These are phyloP conservation scores for Notarius quadriscutis DNA, from an alignment of 2,113 vertebrate genomes.

Conservation along the genomic window DNA sequence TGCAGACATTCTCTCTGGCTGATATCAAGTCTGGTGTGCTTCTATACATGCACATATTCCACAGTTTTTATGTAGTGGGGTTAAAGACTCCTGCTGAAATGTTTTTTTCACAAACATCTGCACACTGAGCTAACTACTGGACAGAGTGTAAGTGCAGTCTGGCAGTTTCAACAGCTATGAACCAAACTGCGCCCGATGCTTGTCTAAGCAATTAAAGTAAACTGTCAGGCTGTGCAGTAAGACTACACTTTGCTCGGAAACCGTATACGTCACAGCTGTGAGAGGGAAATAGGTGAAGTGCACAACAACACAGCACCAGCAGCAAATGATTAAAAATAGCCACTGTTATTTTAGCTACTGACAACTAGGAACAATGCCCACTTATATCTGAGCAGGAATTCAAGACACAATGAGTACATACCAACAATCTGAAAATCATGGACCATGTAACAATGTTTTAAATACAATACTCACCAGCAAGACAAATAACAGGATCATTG, in stretches of 20 bases:
- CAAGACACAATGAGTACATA: neutral
- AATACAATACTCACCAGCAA: neutral
- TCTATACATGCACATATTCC: conserved; percentile 45
- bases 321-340: conserved; percentile 47
- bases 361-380: neutral
- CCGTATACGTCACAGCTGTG: neutral
- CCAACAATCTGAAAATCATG: neutral
- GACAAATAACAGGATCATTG: neutral
- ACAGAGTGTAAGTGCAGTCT: neutral
- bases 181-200: neutral
- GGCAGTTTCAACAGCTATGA: neutral
- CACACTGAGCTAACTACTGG: neutral
- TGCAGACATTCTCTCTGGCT: conserved; percentile 25
- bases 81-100: conserved; percentile 45
- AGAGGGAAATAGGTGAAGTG: conserved; percentile 23
- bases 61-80: conserved; percentile 54
- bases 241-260: neutral
- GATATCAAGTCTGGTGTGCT: conserved; percentile 30
- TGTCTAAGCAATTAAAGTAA: neutral
- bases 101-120: neutral
- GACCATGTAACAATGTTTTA: neutral
- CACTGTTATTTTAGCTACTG: conserved; percentile 8
- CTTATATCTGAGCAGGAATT: neutral
- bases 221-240: neutral
- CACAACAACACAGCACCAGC: neutral